Evolutionary conservation across 1,140 invertebrate genomes (phyloP).

Genomic region (Carcinoscorpius rotundicauda): DNA sequence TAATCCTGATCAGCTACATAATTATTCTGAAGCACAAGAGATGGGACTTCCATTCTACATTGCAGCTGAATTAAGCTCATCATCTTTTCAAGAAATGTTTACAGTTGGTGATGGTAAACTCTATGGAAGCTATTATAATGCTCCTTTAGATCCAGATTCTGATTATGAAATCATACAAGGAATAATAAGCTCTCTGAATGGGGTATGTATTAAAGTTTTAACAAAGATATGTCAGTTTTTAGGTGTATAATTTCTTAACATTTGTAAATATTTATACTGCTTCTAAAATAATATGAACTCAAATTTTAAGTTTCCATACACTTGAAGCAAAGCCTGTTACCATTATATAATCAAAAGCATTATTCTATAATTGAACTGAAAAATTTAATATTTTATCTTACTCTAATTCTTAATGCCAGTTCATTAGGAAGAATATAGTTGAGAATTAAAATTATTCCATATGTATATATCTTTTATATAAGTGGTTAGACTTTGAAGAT

Average conservation of each 20-base stretch:
- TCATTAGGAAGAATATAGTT: too few species aligned
- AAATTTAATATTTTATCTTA: too few species aligned
- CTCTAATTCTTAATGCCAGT: too few species aligned
- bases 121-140: conserved; percentile 66
- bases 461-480: too few species aligned
- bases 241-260: neutral
- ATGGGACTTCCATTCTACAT: conserved; percentile 60
- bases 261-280: neutral
- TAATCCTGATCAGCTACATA: conserved; percentile 41
- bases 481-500: too few species aligned
- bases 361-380: too few species aligned
- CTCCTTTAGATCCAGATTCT: conserved; percentile 48
- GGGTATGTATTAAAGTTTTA: conserved; percentile 30
- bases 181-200: conserved; percentile 50
- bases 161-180: conserved; percentile 58
- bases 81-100: conserved; percentile 43
- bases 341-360: too few species aligned
- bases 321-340: too few species aligned
- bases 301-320: too few species aligned
- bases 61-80: conserved; percentile 53
- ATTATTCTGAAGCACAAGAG: conserved; percentile 43
- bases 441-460: too few species aligned
- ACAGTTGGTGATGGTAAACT: conserved; percentile 57
- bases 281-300: too few species aligned
- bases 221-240: neutral